These are phyloP conservation scores for Drosophila paulistorum DNA, from an alignment of 1,140 invertebrate genomes.

Conservation along the genomic window DNA sequence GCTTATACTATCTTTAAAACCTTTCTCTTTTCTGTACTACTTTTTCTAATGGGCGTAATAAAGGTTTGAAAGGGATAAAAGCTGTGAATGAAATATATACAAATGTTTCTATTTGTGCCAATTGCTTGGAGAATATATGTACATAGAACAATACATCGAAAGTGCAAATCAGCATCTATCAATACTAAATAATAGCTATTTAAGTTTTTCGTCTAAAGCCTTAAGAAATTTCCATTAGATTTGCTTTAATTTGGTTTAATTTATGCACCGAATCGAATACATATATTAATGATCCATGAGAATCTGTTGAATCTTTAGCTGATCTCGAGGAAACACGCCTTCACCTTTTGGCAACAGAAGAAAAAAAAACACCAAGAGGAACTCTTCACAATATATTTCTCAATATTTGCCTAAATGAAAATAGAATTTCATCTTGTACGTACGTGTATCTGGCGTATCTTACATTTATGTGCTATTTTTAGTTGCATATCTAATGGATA, in stretches of 20 bases:
- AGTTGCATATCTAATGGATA: slow-evolving; percentile 64
- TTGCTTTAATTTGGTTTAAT: not conserved
- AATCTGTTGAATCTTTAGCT: not conserved
- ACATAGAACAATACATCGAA: too few species aligned
- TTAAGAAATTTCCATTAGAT: too few species aligned
- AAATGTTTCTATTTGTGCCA: too few species aligned
- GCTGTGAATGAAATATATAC: too few species aligned
- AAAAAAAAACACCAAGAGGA: slow-evolving; percentile 7
- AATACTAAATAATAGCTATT: too few species aligned
- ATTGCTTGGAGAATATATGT: too few species aligned
- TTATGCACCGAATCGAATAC: not conserved
- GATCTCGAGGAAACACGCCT: not conserved
- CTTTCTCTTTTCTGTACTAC: too few species aligned
- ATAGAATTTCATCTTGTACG: slow-evolving; percentile 73
- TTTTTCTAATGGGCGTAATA: too few species aligned
- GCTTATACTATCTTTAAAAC: too few species aligned
- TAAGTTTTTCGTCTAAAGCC: too few species aligned
- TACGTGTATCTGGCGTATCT: slow-evolving; percentile 50
- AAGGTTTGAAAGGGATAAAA: too few species aligned
- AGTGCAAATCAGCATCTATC: too few species aligned
- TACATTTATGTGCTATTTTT: slow-evolving; percentile 70
- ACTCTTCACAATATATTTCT: slow-evolving; percentile 53
- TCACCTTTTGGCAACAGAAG: slow-evolving; percentile 26
- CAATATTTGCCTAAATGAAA: slow-evolving; percentile 71
- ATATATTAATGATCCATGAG: slow-evolving; percentile 1